Evolutionary conservation across 2,888 invertebrate species (phyloP).

Genomic region (Bombyx huttoni): DNA sequence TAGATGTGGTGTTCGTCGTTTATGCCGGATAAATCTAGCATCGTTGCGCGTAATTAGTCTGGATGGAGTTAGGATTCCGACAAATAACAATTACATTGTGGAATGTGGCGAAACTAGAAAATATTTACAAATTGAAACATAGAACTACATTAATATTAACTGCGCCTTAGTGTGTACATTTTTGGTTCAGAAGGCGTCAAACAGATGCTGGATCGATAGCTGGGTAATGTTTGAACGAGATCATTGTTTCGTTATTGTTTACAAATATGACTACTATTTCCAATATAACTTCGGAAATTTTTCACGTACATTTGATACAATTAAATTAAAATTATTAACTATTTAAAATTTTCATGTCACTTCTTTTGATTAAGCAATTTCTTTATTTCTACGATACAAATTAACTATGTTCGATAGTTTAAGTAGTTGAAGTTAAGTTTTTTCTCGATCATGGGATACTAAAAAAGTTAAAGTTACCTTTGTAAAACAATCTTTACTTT

Average conservation of each 20-base stretch:
- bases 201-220: background rate
- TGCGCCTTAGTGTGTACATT: constrained; percentile 12
- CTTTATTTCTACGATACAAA: too few species aligned
- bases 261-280: background rate
- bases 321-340: background rate
- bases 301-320: background rate
- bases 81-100: constrained; percentile 40
- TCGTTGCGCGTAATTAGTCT: constrained; percentile 34
- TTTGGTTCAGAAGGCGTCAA: background rate
- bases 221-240: background rate
- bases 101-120: constrained; percentile 59
- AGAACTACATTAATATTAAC: constrained; percentile 30
- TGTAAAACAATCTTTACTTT: too few species aligned
- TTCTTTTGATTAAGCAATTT: too few species aligned
- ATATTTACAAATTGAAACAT: constrained; percentile 37
- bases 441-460: too few species aligned
- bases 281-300: background rate
- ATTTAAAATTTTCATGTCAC: too few species aligned
- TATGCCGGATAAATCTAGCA: constrained; percentile 16
- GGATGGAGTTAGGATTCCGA: constrained; percentile 40
- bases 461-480: too few species aligned
- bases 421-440: too few species aligned
- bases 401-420: too few species aligned
- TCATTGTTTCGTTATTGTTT: background rate
- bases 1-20: constrained; percentile 13